Conservation (phyloP, 92 coral and sea anemone species). For the Virgularia gustaviana region DNA sequence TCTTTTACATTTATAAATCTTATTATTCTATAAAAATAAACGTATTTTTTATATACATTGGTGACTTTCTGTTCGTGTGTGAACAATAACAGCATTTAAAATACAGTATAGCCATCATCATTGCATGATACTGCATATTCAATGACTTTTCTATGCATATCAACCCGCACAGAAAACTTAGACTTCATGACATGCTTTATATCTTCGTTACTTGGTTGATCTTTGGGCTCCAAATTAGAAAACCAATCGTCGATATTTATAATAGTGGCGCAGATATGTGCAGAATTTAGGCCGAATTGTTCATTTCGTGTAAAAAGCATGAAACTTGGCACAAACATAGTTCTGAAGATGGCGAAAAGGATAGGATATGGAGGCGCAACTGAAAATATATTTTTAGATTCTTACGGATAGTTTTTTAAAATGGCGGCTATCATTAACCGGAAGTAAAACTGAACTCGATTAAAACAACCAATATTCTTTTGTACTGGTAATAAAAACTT, state of each 20-base stretch:
- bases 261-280: constrained; percentile 8
- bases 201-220: background rate
- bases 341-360: background rate
- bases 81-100: too few species aligned
- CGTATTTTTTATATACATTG: too few species aligned
- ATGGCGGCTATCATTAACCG: constrained; percentile 11
- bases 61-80: too few species aligned
- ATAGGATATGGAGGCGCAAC: background rate
- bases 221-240: too few species aligned
- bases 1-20: too few species aligned
- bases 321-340: background rate
- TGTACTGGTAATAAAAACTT: background rate
- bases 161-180: too few species aligned
- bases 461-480: background rate
- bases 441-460: background rate
- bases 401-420: background rate
- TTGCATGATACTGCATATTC: too few species aligned
- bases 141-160: too few species aligned
- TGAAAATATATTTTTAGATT: background rate
- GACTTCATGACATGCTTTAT: background rate
- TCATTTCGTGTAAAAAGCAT: constrained; percentile 26
- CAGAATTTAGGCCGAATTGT: constrained; percentile 24
- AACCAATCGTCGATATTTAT: background rate
- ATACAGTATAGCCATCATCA: too few species aligned
- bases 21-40: too few species aligned